Evolutionary conservation across 2,113 vertebrate genomes (phyloP).

Genomic region (Oncorhynchus keta): DNA sequence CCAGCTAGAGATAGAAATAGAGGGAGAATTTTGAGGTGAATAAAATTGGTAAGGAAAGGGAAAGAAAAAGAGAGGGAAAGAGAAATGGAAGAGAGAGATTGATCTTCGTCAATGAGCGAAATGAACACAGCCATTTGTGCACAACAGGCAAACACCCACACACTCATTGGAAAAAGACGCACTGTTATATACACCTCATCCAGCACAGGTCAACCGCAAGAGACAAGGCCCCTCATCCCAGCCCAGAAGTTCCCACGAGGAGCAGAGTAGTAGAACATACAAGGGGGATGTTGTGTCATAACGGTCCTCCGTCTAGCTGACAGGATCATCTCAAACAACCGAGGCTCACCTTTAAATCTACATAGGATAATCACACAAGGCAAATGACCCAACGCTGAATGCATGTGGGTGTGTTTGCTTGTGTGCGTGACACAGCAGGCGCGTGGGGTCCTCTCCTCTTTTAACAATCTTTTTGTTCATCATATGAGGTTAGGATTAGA

Average conservation of each 20-base stretch:
- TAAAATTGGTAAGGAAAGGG: neutral
- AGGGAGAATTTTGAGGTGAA: conserved; percentile 12
- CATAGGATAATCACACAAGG: conserved; percentile 6
- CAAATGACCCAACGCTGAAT: conserved; percentile 25
- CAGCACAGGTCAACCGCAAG: too few species aligned
- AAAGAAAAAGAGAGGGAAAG: neutral
- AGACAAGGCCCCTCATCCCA: neutral
- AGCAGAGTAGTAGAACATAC: neutral
- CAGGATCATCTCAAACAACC: neutral
- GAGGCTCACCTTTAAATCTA: neutral
- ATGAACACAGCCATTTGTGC: neutral
- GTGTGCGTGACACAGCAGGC: conserved; percentile 7
- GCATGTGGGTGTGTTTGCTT: conserved; percentile 6
- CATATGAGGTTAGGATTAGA: neutral
- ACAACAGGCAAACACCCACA: too few species aligned
- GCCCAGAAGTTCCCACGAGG: neutral
- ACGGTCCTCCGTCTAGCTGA: neutral
- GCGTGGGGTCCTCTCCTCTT: conserved; percentile 12
- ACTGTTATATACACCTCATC: too few species aligned
- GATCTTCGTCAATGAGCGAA: neutral
- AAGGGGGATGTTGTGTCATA: conserved; percentile 7
- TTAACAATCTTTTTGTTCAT: conserved; percentile 32
- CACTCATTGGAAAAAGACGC: too few species aligned
- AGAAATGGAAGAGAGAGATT: conserved; percentile 3
- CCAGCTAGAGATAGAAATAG: conserved; percentile 78